A percentile compares a stretch with the other conserved stretches of the same genome.
These are phyloP conservation scores for Congeria kusceri DNA, from an alignment of 2,888 invertebrate genomes.

Conservation along the genomic window DNA sequence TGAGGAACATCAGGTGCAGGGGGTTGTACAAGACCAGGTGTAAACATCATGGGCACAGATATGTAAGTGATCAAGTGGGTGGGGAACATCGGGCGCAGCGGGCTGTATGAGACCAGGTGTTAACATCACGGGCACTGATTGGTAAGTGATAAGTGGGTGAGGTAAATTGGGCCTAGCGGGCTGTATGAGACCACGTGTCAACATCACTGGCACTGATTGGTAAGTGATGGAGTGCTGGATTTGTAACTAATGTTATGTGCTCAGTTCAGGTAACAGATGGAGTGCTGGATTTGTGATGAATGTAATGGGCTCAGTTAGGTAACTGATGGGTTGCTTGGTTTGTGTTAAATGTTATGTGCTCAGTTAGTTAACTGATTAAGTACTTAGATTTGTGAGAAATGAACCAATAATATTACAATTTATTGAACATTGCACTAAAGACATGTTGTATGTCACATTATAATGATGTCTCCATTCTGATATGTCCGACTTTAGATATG, in stretches of 20 bases:
- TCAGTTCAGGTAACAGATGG: too few species aligned
- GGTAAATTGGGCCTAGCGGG: slow-evolving; percentile 99
- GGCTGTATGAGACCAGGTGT: slow-evolving; percentile 99
- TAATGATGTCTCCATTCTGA: too few species aligned
- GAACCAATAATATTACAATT: too few species aligned
- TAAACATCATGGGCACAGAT: slow-evolving; percentile 85
- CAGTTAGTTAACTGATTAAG: too few species aligned
- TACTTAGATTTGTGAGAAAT: too few species aligned
- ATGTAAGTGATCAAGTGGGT: slow-evolving; percentile 90
- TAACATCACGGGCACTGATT: slow-evolving; percentile 84
- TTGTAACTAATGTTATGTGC: slow-evolving; percentile 99
- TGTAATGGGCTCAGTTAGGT: slow-evolving; percentile 90
- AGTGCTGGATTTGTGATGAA: slow-evolving; percentile 98
- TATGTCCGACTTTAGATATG: too few species aligned
- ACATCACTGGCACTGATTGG: neutral
- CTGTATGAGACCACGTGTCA: slow-evolving; percentile 99
- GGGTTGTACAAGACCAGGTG: slow-evolving; percentile 99
- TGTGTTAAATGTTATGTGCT: too few species aligned
- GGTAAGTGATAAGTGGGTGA: slow-evolving; percentile 90
- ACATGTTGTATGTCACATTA: too few species aligned
- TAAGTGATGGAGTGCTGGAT: slow-evolving; percentile 92
- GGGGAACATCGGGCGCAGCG: slow-evolving; percentile 99
- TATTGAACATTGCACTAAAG: too few species aligned
- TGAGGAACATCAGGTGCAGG: slow-evolving; percentile 99
- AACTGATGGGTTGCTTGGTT: too few species aligned